Evolutionary conservation across 2,888 invertebrate genomes (phyloP), one percentile per base, ranked within the genome.

Genomic region (Drosophila yooni): DNA sequence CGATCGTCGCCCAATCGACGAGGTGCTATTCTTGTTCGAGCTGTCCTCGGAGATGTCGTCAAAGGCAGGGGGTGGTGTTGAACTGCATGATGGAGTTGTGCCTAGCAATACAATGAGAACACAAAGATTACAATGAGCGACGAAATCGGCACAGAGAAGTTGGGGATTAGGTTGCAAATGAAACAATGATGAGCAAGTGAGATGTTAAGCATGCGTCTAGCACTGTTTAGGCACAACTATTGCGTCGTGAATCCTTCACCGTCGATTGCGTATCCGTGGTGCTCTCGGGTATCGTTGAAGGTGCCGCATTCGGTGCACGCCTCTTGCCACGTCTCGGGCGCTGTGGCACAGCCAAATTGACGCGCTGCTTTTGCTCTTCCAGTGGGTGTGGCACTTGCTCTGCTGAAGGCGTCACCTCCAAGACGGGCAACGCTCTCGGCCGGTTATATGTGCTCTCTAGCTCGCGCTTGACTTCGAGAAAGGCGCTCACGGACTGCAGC

Each of bases 1-100:
- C 29, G 91, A 88, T 83, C 92, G 86, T 72, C 92, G 92, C 56
- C 91, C 87, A 72, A 87, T 88, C 61, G 91, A 91, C 48, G 91
- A 89, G 60, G 91, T 91, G 82, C 92, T 92, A 75, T 92, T 91
- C 88, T 91, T 92, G 75, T 93, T 92, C 76, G 92, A 92, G 82
- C 93, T 93, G 83, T 92, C 93, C 90, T 93, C 93, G 84, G 93
- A 93, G 77, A 96, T 97, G 93, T 98, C 98, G 92, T 97, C 97
- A 93, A 98, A 98, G 84, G 97, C 96, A 86, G 98, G 98, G 89
- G 98, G 98, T 86, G 98, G 98, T 82, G 98, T 97, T 91, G 97
- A 97, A 93, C 97, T 97, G 94, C 96, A 96, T 90, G 96, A 96
- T 90, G 95, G 94, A 91, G 95, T 95, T 93, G 94, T 94, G 94